Base-by-base conservation (phyloP, 2,888 invertebrate species). In the Volucella zonaria region DNA sequence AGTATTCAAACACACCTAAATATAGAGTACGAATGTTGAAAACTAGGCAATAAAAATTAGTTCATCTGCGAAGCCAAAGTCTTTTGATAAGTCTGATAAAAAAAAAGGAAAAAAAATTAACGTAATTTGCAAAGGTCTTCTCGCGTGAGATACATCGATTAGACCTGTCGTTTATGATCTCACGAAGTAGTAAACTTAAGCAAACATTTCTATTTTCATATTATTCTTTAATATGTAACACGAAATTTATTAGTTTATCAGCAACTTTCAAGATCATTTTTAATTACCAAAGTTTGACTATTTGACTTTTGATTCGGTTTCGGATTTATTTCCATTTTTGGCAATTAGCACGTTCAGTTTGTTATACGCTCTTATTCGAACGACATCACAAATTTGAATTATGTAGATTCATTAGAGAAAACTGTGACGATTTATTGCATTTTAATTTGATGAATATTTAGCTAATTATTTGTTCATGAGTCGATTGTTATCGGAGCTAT, bases 291-390 rank as follows among this genome's bases (percentile, higher is more conserved):
- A 43, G 10, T n/a, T 59, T 38, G 58, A 14, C 40, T 59, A n/a
- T 45, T 12, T 45, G 11, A 2, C 14, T 52, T 8, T 18, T 18
- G 14, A 23, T 51, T 67, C 14, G 59, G 47, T 62, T 62, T 73
- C 12, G 18, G 38, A 43, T 52, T 23, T 42, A 40, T 31, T 52
- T 73, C 43, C 3, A 40, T 67, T 66, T 47, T 51, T 45, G n/a
- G 14, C 64, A 78, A 78, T 78, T 78, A 78, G 43, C 78, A 78
- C 78, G n/a, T 71, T 71, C 0, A 11, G 66, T 58, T 58, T 71
- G 71, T 66, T 71, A 71, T 64, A 71, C 52, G 78, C 78, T 78
- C 78, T 38, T 51, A 64, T 78, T 78, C 51, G 71, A 64, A 78
- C 18, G 10, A 71, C 38, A 49, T 38, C 18, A n/a, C 23, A 61